phyloP scores from a whole-genome alignment of 1,140 invertebrate genomes.

The Diorhabda elongata region DNA sequence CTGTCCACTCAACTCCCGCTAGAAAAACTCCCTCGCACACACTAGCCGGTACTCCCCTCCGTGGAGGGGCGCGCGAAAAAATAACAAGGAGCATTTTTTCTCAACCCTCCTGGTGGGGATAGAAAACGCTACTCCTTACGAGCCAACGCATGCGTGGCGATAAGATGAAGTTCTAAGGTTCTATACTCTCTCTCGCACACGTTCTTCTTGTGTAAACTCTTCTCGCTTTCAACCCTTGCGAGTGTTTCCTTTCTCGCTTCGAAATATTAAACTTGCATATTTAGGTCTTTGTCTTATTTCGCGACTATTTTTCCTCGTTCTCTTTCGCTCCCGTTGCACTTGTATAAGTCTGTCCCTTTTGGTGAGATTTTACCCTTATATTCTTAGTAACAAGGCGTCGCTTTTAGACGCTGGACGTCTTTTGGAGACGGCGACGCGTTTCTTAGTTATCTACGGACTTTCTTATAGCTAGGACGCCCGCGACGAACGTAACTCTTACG shows the following conservation, averaged over 20 bases:
- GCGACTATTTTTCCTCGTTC: conserved; percentile 33
- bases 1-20: conserved; percentile 23
- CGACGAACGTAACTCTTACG: conserved; percentile 13
- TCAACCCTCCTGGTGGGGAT: conserved; percentile 35
- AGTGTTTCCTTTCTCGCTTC: conserved; percentile 27
- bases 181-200: conserved; percentile 27
- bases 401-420: conserved; percentile 47
- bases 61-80: conserved; percentile 36
- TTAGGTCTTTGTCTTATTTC: conserved; percentile 36
- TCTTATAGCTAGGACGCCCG: conserved; percentile 36
- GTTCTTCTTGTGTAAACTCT: conserved; percentile 36
- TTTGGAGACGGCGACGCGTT: conserved; percentile 38
- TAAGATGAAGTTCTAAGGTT: conserved; percentile 47
- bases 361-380: conserved; percentile 41
- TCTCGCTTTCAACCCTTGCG: conserved; percentile 40
- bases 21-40: conserved; percentile 21
- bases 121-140: conserved; percentile 40
- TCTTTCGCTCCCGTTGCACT: conserved; percentile 34
- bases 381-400: conserved; percentile 47
- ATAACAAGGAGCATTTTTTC: conserved; percentile 39
- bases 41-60: conserved; percentile 21
- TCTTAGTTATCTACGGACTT: conserved; percentile 44
- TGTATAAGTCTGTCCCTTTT: conserved; percentile 37
- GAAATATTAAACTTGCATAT: conserved; percentile 37
- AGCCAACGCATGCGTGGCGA: conserved; percentile 38